Percentiles rank a stretch among this genome's conserved stretches.
Conservation (phyloP, 1,140 invertebrate genomes). For the Drosophila quadrilineata region DNA sequence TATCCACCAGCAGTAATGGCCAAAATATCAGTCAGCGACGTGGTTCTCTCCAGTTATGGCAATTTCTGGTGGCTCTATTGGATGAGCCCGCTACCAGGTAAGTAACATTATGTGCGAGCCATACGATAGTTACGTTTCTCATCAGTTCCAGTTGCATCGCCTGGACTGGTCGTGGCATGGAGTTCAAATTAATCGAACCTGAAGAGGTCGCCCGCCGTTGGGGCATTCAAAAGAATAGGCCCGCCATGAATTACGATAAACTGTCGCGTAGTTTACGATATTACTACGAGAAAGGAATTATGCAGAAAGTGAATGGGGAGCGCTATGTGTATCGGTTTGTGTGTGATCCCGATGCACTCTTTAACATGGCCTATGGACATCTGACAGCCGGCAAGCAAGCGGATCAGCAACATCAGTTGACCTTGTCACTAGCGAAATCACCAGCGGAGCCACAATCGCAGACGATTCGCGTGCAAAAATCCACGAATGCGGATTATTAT, state of each 20-base stretch:
- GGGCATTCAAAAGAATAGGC: constrained; percentile 93
- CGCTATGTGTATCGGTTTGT: constrained; percentile 98
- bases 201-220: constrained; percentile 94
- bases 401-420: constrained; percentile 58
- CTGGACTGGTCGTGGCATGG: constrained; percentile 96
- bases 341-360: constrained; percentile 95
- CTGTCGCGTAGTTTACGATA: constrained; percentile 95
- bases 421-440: constrained; percentile 53
- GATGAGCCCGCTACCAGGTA: constrained; percentile 87
- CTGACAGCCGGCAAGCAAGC: constrained; percentile 54
- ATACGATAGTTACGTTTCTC: neutral
- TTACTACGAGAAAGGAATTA: constrained; percentile 99
- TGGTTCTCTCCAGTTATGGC: constrained; percentile 95
- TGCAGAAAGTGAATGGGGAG: constrained; percentile 98
- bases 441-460: constrained; percentile 52
- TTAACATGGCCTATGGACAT: constrained; percentile 89
- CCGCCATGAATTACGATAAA: constrained; percentile 99
- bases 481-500: constrained; percentile 52
- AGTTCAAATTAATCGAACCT: constrained; percentile 96
- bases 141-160: constrained; percentile 93
- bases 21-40: constrained; percentile 83
- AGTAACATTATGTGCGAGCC: neutral
- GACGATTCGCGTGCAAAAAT: constrained; percentile 54
- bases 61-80: constrained; percentile 94
- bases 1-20: constrained; percentile 66